Base-by-base conservation (phyloP, 2,888 invertebrate species). In the Athripsodes cinereus region DNA sequence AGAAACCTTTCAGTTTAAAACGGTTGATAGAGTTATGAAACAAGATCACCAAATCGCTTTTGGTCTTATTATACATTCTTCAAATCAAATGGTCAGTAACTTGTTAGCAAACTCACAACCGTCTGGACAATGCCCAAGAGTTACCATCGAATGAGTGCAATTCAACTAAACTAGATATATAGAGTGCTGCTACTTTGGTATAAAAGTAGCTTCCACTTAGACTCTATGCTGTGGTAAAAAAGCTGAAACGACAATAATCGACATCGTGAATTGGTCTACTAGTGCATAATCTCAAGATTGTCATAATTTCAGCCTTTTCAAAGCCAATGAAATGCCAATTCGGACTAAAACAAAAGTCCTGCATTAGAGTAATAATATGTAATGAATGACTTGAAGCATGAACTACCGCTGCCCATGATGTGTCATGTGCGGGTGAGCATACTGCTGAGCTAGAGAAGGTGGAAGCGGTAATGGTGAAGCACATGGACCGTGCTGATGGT, bases 341-440 rank as follows among this genome's bases (percentile, higher is more conserved):
- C 40, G 16, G 40, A 40, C 40, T 16, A 13, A 40, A 3, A n/a
- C n/a, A n/a, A n/a, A 40, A 8, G 16, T 13, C 40, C 40, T 40
- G 40, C 40, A 16, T 13, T 3, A 16, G 3, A n/a, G 13, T 40
- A 13, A 40, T n/a, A n/a, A n/a, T n/a, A n/a, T 40, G 40, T 13
- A 40, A 40, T 40, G 40, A 40, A 40, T 40, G 40, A 40, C 40
- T 40, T n/a, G 13, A 40, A 40, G 50, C 50, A n/a, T 18, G 26
- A 72, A 81, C 85, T 90, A 91, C 84, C 91, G 89, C 77, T 90
- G 91, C 68, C 88, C 81, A 71, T 86, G 82, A 70, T 86, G 87
- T 51, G 86, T 84, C 75, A 87, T 86, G 72, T 86, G 86, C 62
- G 85, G 83, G 70, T 87, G 87, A 65, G 83, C 82, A 67, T 79